Base-by-base conservation (phyloP, 2,113 vertebrate genomes). In the Corythornis cristatus region DNA sequence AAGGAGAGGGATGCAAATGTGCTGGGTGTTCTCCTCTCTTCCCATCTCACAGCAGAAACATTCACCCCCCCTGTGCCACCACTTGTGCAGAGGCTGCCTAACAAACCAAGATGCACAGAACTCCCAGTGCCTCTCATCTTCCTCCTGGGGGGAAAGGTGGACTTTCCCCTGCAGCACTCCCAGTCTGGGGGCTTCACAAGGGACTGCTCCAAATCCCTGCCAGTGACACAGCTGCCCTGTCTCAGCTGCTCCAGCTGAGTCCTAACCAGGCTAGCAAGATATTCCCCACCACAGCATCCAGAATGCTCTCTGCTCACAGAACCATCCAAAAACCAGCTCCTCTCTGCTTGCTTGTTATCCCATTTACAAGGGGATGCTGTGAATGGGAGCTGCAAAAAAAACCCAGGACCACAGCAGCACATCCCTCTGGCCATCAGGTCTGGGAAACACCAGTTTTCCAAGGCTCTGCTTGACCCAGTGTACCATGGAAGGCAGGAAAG, bases 81-180 rank as follows among this genome's bases (percentile, higher is more conserved):
- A 9, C 15, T 15, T 75, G 25, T 54, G 61, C 60, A 77, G 25
- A 31, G n/a, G n/a, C 18, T 45, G 57, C 33, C 48, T 50, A 48
- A 48, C 15, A 37, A 71, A 37, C 1, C 6, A 0, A 15, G 60
- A 40, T 16, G 43, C 40, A 17, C 0, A 0, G 7, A 57, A 17
- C 46, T 60, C 40, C 42, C 9, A 57, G 21, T 1, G 12, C 26
- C 58, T 58, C 40, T 51, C 25, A 3, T 15, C 26, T 4, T 53
- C 28, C 22, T 10, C 37, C 43, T 0, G 3, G 17, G 29, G 61
- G 51, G 13, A 79, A 51, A 21, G 5, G 11, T 15, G 31, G 12
- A 20, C 5, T 26, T 20, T 31, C n/a, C 26, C 60, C 1, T 0
- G 46, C 4, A 3, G 56, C 46, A 22, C 23, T 23, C 8, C 5